Base-by-base conservation (phyloP, 2,113 vertebrate genomes). In the Murina feae region DNA sequence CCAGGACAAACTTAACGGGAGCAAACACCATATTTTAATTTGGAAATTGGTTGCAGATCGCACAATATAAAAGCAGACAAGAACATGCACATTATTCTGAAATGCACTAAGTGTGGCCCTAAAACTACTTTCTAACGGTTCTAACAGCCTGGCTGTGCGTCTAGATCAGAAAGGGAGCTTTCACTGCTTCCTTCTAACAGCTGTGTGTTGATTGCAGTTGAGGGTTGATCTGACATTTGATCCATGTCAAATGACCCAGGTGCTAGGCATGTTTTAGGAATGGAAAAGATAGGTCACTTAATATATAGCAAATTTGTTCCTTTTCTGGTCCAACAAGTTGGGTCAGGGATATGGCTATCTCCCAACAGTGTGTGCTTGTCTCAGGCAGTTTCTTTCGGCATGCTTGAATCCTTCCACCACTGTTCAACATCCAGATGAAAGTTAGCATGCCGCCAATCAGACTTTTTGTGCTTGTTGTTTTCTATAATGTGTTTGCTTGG, bases 241-340 rank as follows among this genome's bases (percentile, higher is more conserved):
- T 79, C 49, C 58, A 53, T 87, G 76, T 89, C 86, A 87, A 84
- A 32, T 82, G 91, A 81, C 44, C 79, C 44, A 85, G 86, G 44
- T 2, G 4, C 32, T 20, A 4, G 89, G 21, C 1, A 4, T 91
- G 58, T 88, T 95, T 94, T 86, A 83, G 44, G 51, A 86, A 42
- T 37, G 37, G 63, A 81, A 90, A 76, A 20, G 60, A 66, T 30
- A 88, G 66, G 23, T 39, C 42, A n/a, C 44, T 47, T 78, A 81
- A 72, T 81, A 12, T 32, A 55, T 39, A 76, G 23, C 16, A 30
- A 47, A 23, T 80, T 51, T 68, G n/a, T 78, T 69, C 80, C 21
- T 95, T 49, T 25, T 93, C 25, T 91, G 55, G 53, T 65, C 30
- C 65, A 86, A 55, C 44, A 11, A 39, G 35, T 85, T 78, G 49